A percentile compares a stretch with the other conserved stretches of the same genome.
Conservation (phyloP, 2,113 vertebrate species). For the Dendropsophus ebraccatus region DNA sequence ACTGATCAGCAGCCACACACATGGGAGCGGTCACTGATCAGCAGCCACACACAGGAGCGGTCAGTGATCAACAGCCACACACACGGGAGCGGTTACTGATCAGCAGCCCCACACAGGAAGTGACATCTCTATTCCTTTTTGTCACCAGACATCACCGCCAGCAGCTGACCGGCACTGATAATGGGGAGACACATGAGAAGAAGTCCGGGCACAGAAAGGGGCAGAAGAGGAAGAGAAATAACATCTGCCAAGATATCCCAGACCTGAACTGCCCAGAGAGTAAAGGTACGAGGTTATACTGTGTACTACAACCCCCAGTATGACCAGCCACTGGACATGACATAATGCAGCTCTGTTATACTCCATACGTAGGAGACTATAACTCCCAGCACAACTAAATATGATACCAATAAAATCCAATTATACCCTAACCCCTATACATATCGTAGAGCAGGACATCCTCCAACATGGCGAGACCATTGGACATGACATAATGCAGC, state of each 20-base stretch:
- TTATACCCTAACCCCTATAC: neutral
- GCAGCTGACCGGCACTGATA: neutral
- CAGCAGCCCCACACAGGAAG: no score
- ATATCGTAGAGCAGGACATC: no score
- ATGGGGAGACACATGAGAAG: neutral
- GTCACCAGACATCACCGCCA: slow-evolving; percentile 36
- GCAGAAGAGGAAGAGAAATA: slow-evolving; percentile 39
- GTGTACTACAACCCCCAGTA: neutral
- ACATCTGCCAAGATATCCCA: slow-evolving; percentile 9
- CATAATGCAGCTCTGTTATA: neutral
- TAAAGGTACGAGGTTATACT: slow-evolving; percentile 18
- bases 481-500: neutral
- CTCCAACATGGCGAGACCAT: no score
- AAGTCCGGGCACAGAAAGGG: neutral
- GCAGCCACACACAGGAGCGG: no score
- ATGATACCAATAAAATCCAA: neutral
- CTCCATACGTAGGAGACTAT: neutral
- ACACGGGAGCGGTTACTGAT: neutral
- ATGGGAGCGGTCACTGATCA: neutral
- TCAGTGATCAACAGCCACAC: neutral
- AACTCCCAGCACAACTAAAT: no score
- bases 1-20: no score
- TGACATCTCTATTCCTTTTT: neutral
- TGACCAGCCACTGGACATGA: no score
- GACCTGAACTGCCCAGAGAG: neutral